A percentile compares a stretch with the other conserved stretches of the same genome.
Conservation (phyloP, 2,113 vertebrate species). For the Oryzias melastigma region DNA sequence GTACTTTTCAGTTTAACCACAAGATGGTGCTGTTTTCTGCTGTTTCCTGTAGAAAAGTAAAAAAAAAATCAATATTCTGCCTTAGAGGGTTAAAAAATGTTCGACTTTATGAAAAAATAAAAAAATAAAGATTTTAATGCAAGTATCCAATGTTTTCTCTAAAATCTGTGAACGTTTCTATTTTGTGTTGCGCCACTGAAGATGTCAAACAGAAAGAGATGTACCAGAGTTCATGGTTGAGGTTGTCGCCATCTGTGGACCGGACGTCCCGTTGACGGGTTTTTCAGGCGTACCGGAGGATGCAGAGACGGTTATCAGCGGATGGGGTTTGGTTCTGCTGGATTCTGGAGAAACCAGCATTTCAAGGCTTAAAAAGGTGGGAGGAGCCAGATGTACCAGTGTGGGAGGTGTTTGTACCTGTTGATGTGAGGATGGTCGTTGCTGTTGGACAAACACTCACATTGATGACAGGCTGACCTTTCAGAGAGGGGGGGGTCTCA, state of each 20-base stretch:
- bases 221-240: not conserved
- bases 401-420: constrained; percentile 15
- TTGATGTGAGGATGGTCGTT: not conserved
- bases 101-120: too few relatives aligned
- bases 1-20: too few relatives aligned
- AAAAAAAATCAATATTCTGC: too few relatives aligned
- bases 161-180: too few relatives aligned
- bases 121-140: too few relatives aligned
- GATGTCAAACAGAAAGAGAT: too few relatives aligned
- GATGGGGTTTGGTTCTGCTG: not conserved
- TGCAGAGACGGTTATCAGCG: not conserved
- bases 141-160: too few relatives aligned
- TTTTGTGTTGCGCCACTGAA: too few relatives aligned
- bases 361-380: not conserved
- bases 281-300: not conserved
- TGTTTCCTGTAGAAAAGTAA: too few relatives aligned
- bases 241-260: not conserved
- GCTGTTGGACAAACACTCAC: constrained; percentile 36
- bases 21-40: too few relatives aligned
- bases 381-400: constrained; percentile 1
- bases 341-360: not conserved
- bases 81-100: too few relatives aligned
- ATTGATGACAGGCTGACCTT: constrained; percentile 64
- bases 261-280: not conserved
- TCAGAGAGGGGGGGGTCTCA: constrained; percentile 48